Conservation (phyloP, 2,113 vertebrate species). For the Chascanopsetta lugubris region DNA sequence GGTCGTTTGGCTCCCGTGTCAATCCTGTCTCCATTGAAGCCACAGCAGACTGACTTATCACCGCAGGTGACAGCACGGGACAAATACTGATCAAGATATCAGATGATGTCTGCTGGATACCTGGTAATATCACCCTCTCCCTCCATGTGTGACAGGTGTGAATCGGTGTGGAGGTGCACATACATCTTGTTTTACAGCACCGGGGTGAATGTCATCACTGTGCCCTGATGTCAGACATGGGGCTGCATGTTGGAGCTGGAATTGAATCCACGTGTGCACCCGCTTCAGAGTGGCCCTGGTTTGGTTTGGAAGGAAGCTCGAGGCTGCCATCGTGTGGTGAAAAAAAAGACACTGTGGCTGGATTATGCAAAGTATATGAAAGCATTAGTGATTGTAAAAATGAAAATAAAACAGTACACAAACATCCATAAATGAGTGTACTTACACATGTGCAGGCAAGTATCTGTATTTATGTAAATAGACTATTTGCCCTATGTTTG, state of each 20-base stretch:
- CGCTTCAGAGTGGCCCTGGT: neutral
- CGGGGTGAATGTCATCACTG: neutral
- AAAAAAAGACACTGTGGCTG: no score
- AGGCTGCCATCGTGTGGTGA: slow-evolving; percentile 60
- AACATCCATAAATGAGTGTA: neutral
- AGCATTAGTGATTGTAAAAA: no score
- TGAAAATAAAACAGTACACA: neutral
- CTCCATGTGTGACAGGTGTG: slow-evolving; percentile 7
- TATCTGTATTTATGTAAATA: neutral
- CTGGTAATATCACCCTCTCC: neutral
- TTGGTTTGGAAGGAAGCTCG: slow-evolving; percentile 28
- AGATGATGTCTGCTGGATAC: slow-evolving; percentile 21
- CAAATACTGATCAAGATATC: slow-evolving; percentile 64
- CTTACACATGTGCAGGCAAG: neutral
- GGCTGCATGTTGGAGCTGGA: neutral
- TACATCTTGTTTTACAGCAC: neutral
- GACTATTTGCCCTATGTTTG: neutral
- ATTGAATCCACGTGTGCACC: neutral
- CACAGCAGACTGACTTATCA: slow-evolving; percentile 63
- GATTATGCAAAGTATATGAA: no score
- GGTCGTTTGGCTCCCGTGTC: slow-evolving; percentile 51
- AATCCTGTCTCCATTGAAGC: slow-evolving; percentile 42
- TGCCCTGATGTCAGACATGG: neutral
- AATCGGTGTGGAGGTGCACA: slow-evolving; percentile 18
- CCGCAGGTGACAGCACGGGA: slow-evolving; percentile 39